Evolutionary conservation across 2,797 vertebrate species (phyloP), one percentile per base, ranked within the genome.

Genomic region (Bovichtus variegatus): DNA sequence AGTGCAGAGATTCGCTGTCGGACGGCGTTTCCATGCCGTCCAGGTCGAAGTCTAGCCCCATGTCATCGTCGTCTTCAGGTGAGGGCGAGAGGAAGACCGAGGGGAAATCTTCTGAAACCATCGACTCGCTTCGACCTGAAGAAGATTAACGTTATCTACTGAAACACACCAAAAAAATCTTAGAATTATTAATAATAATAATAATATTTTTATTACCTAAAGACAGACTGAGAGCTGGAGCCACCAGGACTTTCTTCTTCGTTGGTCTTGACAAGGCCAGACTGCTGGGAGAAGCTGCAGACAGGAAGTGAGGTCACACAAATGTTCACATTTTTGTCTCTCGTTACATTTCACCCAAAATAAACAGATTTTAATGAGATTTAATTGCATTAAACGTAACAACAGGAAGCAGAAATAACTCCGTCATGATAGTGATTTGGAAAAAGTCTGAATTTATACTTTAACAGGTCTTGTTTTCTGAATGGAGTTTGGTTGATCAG

Each of bases 21-120:
- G 95, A 96, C 0, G 96, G 97, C 0, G 96, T 97, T 51, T 97
- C 96, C 72, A 97, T 54, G 8, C 89, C 95, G 0, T 97, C 96
- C 23, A 97, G 71, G 59, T 96, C 91, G 4, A 96, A 83, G 83
- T 97, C 94, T 1, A 94, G 76, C 0, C 83, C 85, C 0, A 44
- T 16, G 64, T 92, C 91, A 0, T 93, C 81, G 0, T 85, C 86
- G 0, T 93, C 91, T 0, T 93, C 94, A n/a, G 76, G 78, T 1
- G 92, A 59, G 0, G 90, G 90, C 0, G 90, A 90, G 0, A 91
- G 63, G 40, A 92, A 51, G 23, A 70, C 66, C 0, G 88, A 41
- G 0, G 83, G 31, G 58, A 91, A 89, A 27, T 94, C 89, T 0
- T 92, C 94, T 0, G 92, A 92, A 0, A 87, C 31, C 1, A 71